Conservation (phyloP, 2,797 vertebrate species). For the Octomys mimax region DNA sequence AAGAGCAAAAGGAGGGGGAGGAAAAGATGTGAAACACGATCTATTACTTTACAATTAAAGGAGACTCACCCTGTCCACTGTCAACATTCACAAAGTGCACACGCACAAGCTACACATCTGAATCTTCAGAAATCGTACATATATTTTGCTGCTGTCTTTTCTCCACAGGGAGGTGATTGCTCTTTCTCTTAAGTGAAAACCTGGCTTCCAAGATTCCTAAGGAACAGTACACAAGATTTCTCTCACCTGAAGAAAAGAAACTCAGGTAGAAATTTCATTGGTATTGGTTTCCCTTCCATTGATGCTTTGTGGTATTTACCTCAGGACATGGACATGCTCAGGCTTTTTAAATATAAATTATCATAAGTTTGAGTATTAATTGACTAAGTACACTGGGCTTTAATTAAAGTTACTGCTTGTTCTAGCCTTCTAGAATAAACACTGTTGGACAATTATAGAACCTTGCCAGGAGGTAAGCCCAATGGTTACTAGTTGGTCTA, state of each 20-base stretch:
- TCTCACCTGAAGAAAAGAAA: not conserved
- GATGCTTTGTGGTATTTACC: not conserved
- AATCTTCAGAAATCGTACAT: slow-evolving; percentile 29
- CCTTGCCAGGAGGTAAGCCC: slow-evolving; percentile 16
- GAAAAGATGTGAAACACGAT: slow-evolving; percentile 38
- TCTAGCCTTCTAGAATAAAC: not conserved
- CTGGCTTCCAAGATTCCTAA: not conserved
- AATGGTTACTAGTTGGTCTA: not conserved
- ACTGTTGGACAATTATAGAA: not conserved
- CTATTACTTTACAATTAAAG: slow-evolving; percentile 71
- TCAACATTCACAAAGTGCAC: not conserved
- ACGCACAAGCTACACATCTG: not conserved
- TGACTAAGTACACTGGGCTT: not conserved
- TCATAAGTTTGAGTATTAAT: not conserved
- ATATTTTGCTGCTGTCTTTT: not conserved
- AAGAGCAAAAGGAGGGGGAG: slow-evolving; percentile 23
- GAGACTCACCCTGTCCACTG: not conserved
- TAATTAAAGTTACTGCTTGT: not conserved
- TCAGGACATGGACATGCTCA: not conserved
- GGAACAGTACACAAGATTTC: not conserved
- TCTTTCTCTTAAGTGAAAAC: not conserved
- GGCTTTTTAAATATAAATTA: slow-evolving; percentile 34
- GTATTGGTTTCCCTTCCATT: not conserved
- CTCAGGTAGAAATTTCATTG: not conserved
- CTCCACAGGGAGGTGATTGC: not conserved